Evolutionary conservation across 2,797 vertebrate genomes (phyloP).

Genomic region (Artibeus lituratus): DNA sequence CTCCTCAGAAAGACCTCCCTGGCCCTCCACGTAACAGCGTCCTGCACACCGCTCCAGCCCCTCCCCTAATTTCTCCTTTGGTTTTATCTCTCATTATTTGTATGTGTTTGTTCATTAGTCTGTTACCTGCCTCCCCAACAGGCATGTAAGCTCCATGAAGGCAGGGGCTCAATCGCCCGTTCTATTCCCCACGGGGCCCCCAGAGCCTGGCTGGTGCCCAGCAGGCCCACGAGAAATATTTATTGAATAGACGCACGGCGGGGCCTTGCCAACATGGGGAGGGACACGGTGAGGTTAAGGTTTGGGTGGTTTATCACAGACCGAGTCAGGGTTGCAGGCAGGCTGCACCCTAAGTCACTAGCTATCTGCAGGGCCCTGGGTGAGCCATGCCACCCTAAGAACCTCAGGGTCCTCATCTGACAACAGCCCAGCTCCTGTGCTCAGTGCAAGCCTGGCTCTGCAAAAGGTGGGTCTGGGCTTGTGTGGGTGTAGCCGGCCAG

Average conservation of each 20-base stretch:
- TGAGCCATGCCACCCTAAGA: neutral
- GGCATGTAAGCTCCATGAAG: neutral
- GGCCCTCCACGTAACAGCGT: neutral
- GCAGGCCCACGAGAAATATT: neutral
- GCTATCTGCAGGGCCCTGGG: neutral
- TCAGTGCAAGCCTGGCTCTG: neutral
- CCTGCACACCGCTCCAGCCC: rapidly evolving
- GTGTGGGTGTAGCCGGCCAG: rapidly evolving
- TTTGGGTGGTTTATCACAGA: neutral
- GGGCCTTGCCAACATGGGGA: neutral
- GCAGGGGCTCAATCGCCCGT: neutral
- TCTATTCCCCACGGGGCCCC: neutral
- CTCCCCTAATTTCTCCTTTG: neutral
- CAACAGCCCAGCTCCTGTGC: neutral
- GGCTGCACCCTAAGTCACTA: neutral
- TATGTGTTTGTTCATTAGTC: neutral
- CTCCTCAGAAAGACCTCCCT: neutral
- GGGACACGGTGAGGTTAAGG: neutral
- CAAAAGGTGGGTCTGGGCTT: neutral
- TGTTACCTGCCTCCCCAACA: neutral
- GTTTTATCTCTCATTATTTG: neutral
- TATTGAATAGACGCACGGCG: neutral
- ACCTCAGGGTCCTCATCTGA: neutral
- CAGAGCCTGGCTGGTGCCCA: neutral
- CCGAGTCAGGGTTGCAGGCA: neutral